Evolutionary conservation across 2,797 vertebrate species (phyloP), one percentile per base, ranked within the genome.

Genomic region (Taeniopygia guttata): DNA sequence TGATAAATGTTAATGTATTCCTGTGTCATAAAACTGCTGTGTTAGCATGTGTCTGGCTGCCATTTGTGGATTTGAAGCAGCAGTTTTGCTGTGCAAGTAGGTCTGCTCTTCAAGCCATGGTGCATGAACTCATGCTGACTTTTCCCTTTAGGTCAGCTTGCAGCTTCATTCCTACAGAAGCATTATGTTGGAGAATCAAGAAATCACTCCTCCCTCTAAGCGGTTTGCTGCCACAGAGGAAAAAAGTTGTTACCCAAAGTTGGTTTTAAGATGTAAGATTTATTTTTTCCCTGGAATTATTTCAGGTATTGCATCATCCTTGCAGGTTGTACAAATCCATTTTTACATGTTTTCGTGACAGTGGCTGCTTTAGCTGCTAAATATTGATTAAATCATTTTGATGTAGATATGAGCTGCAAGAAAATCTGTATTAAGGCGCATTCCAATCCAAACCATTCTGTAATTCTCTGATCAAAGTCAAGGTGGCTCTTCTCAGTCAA

Each of bases 1-100:
- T 86, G 90, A 90, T 88, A 89, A 93, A 94, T 84, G 74, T 84
- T 94, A 95, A 95, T 90, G 48, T 88, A 79, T 93, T 90, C 86
- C 64, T 56, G 1, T 76, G 74, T 56, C 67, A 23, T 34, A 30
- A 49, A 95, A 92, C 15, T 90, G 94, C 93, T 86, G 90, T 9
- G 66, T 83, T 80, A 94, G 95, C 81, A 19, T 8, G 76, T 86
- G 87, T 87, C 93, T 94, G 88, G 91, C 80, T 82, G 83, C 93
- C 74, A 68, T 68, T 91, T 86, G 80, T 51, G 81, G 74, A 77
- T 77, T 43, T 73, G 68, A 69, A 54, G 43, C 58, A 63, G 85
- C 77, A 66, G 87, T 67, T 96, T 32, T 93, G 88, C 90, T 94
- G 79, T 66, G 88, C 68, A 55, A 89, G 81, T 78, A 42, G 67